Base-by-base conservation (phyloP, 2,888 invertebrate species). In the Tachina fera region DNA sequence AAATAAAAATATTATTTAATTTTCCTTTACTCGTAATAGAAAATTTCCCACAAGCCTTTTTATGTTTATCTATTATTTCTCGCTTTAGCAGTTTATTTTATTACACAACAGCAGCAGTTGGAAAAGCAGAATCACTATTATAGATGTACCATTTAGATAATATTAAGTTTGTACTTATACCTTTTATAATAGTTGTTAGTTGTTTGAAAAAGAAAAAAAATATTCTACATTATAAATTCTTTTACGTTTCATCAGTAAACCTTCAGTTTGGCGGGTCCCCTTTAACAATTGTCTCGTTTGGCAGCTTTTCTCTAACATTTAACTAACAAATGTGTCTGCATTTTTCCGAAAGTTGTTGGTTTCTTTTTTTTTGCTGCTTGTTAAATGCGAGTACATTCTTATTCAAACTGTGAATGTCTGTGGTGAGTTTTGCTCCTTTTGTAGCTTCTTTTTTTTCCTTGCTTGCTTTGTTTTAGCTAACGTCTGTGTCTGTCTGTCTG, bases 311-410 rank as follows among this genome's bases (percentile, higher is more conserved):
- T 49, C 47, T 70, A 45, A 51, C 56, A 56, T 60, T 70, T 65
- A 43, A 70, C 71, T 82, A 81, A 85, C 77, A 82, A 85, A 85
- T 85, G 82, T 82, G 85, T 85, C 85, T 85, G 85, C 77, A 85
- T 63, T 74, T 81, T 70, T 70, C 19, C n/a, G 11, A n/a, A 19
- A 9, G 13, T 16, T 56, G 19, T 53, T 19, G 8, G 22, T 2
- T 22, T 13, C n/a, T 31, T 16, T 56, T 16, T 56, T 13, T 11
- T 45, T 14, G 13, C 19, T 56, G 9, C 43, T 77, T 67, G 68
- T 65, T 67, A 71, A 77, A 83, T 58, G 4, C 31, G 31, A 31
- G 31, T 4, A 67, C 76, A 81, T 53, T 74, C 61, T 41, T 53
- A 56, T 63, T 53, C 41, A 14, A 16, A 47, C 41, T 13, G 31